Conservation (phyloP, 2,888 invertebrate genomes). For the Hypercompe scribonia region DNA sequence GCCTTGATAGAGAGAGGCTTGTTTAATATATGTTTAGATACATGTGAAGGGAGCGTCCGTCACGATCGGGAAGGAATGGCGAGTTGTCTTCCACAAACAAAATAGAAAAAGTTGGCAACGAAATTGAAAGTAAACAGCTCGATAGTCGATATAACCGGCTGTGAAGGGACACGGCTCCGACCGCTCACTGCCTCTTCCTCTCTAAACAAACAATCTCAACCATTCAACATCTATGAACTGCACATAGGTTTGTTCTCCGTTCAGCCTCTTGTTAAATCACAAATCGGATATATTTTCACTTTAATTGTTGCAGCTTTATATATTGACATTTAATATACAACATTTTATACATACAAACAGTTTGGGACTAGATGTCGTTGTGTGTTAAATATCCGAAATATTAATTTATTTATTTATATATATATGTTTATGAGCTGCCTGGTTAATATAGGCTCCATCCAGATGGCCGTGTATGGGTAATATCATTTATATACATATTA, state of each 20-base stretch:
- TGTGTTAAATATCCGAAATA: too few species aligned
- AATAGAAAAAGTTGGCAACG: conserved; percentile 63
- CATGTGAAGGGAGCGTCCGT: not conserved
- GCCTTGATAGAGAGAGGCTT: not conserved
- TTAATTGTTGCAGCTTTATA: conserved; percentile 21
- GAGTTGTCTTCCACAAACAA: conserved; percentile 46
- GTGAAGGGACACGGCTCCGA: conserved; percentile 3
- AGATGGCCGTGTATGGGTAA: too few species aligned
- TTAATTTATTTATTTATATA: too few species aligned
- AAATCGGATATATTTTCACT: conserved; percentile 35
- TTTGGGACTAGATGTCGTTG: too few species aligned
- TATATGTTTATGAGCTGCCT: too few species aligned
- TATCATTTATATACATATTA: too few species aligned
- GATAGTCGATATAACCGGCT: conserved; percentile 33
- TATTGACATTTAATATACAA: conserved; percentile 13
- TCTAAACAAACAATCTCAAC: conserved; percentile 41
- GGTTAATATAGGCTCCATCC: too few species aligned
- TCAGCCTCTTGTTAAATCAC: conserved; percentile 41
- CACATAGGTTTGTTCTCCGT: conserved; percentile 18
- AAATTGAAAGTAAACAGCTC: conserved; percentile 72
- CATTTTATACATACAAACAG: too few species aligned
- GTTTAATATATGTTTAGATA: not conserved
- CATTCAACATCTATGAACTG: conserved; percentile 41
- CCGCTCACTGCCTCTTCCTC: conserved; percentile 12
- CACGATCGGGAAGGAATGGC: not conserved